Conservation (phyloP, 2,797 vertebrate species). For the Forpus xanthops region DNA sequence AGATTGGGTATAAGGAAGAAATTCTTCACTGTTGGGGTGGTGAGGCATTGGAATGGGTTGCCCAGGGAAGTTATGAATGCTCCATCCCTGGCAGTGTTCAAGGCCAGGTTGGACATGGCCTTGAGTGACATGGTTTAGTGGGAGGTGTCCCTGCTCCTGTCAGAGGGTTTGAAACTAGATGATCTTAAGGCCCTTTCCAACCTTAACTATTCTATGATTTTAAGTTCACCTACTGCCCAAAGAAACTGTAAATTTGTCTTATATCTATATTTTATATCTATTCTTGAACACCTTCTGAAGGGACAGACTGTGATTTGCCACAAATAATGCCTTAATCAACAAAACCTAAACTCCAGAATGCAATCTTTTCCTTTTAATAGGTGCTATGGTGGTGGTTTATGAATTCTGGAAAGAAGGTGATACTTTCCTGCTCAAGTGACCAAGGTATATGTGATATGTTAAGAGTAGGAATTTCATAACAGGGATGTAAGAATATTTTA, state of each 20-base stretch:
- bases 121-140: no score
- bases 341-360: neutral
- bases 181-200: no score
- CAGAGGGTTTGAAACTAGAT: no score
- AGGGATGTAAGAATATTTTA: neutral
- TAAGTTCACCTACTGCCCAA: neutral
- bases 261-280: neutral
- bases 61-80: no score
- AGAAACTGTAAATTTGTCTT: neutral
- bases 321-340: neutral
- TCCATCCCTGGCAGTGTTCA: no score
- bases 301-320: neutral
- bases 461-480: constrained; percentile 32
- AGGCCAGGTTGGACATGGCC: no score
- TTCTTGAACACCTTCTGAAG: neutral
- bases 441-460: neutral
- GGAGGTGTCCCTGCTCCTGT: no score
- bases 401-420: neutral
- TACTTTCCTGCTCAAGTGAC: neutral
- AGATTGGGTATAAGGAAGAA: no score
- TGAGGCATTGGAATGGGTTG: no score
- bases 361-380: neutral
- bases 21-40: no score
- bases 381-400: neutral
- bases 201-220: no score